Conservation (phyloP, 2,797 vertebrate species). For the Microchirus variegatus region DNA sequence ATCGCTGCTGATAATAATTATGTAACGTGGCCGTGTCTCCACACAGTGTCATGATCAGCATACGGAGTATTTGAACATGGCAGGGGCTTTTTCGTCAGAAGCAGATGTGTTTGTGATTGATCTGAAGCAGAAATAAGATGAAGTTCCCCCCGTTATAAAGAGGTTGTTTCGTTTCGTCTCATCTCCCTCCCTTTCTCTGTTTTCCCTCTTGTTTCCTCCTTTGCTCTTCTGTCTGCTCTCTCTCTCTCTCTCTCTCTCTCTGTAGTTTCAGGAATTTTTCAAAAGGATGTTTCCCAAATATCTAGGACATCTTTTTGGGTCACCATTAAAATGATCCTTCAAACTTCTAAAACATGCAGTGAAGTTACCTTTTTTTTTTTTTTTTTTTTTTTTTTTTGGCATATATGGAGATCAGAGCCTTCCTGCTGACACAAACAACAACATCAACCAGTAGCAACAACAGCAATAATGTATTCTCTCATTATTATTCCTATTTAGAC, state of each 20-base stretch:
- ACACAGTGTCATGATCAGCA: constrained; percentile 2
- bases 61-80: neutral
- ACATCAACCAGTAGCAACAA: constrained; percentile 80
- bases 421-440: constrained; percentile 77
- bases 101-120: neutral
- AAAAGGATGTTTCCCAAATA: constrained; percentile 78
- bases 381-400: constrained; percentile 37
- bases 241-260: constrained; percentile 57
- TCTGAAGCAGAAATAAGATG: constrained; percentile 20
- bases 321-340: constrained; percentile 75
- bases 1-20: neutral
- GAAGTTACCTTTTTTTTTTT: constrained; percentile 76
- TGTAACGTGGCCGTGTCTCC: neutral
- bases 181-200: constrained; percentile 12
- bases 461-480: constrained; percentile 78
- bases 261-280: constrained; percentile 76
- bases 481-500: constrained; percentile 82
- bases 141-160: constrained; percentile 2
- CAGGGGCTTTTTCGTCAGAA: neutral
- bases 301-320: constrained; percentile 85
- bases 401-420: constrained; percentile 79
- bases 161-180: constrained; percentile 25
- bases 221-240: constrained; percentile 29
- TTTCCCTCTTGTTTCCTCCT: constrained; percentile 18
- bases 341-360: constrained; percentile 79